Evolutionary conservation across 2,797 vertebrate species (phyloP).

Genomic region (Pelodytes ibericus): DNA sequence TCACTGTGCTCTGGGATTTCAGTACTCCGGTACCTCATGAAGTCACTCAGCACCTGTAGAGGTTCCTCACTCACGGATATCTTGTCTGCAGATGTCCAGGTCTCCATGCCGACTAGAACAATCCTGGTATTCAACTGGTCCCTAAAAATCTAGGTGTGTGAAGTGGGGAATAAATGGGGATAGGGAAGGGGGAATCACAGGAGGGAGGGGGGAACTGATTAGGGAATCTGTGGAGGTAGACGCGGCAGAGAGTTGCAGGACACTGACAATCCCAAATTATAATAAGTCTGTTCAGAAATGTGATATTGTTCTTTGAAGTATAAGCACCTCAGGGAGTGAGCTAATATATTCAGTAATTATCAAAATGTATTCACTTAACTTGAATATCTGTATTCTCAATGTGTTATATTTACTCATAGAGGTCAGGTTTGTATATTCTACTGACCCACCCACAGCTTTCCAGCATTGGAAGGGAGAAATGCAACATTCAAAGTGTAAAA

Average conservation of each 20-base stretch:
- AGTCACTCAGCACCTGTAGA: conserved; percentile 82
- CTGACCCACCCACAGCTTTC: too few species aligned
- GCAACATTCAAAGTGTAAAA: too few species aligned
- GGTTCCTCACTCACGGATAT: conserved; percentile 83
- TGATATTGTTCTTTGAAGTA: too few species aligned
- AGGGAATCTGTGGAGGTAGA: neutral
- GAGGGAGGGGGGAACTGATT: neutral
- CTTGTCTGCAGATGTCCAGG: conserved; percentile 86
- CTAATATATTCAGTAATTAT: too few species aligned
- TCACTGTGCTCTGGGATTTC: conserved; percentile 84
- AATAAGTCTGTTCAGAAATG: neutral
- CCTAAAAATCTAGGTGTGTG: conserved; percentile 83
- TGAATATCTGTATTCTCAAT: too few species aligned
- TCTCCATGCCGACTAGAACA: conserved; percentile 94
- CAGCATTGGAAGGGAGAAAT: too few species aligned
- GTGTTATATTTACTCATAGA: too few species aligned
- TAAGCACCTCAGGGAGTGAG: too few species aligned
- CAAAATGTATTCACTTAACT: too few species aligned
- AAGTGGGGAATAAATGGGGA: conserved; percentile 29
- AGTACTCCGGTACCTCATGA: conserved; percentile 87
- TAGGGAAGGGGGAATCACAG: neutral
- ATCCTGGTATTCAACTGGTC: conserved; percentile 93
- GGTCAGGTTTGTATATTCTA: too few species aligned
- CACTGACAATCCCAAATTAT: conserved; percentile 18
- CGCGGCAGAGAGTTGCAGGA: conserved; percentile 2